A percentile compares a stretch with the other conserved stretches of the same genome.
These are phyloP conservation scores for Tragelaphus strepsiceros DNA, from an alignment of 2,113 vertebrate species.

Conservation along the genomic window DNA sequence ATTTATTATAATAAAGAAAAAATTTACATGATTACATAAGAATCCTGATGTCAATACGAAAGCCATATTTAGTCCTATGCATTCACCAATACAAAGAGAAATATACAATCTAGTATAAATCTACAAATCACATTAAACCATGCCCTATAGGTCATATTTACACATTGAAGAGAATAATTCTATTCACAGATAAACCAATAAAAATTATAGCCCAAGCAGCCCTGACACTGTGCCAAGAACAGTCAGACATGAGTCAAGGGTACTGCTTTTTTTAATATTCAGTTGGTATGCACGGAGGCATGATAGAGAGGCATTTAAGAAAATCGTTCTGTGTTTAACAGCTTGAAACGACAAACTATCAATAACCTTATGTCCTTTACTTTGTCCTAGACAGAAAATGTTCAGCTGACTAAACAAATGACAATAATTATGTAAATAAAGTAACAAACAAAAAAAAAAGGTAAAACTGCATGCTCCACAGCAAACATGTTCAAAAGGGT, in stretches of 20 bases:
- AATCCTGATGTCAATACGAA: background rate
- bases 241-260: background rate
- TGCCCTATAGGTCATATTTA: background rate
- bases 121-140: background rate
- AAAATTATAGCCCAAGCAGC: background rate
- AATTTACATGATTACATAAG: background rate
- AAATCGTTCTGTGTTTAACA: background rate
- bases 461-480: background rate
- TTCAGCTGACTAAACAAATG: constrained; percentile 1
- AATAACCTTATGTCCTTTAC: background rate
- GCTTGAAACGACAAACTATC: background rate
- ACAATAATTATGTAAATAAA: constrained; percentile 20
- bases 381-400: background rate
- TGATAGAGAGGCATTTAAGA: background rate
- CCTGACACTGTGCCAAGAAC: background rate
- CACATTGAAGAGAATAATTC: background rate
- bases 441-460: background rate
- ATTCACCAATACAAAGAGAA: background rate
- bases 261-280: background rate
- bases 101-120: background rate
- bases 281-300: background rate
- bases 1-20: background rate
- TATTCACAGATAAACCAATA: background rate
- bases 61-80: background rate
- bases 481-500: background rate